Evolutionary conservation across 2,113 vertebrate species (phyloP).

Genomic region (Salminus brasiliensis): DNA sequence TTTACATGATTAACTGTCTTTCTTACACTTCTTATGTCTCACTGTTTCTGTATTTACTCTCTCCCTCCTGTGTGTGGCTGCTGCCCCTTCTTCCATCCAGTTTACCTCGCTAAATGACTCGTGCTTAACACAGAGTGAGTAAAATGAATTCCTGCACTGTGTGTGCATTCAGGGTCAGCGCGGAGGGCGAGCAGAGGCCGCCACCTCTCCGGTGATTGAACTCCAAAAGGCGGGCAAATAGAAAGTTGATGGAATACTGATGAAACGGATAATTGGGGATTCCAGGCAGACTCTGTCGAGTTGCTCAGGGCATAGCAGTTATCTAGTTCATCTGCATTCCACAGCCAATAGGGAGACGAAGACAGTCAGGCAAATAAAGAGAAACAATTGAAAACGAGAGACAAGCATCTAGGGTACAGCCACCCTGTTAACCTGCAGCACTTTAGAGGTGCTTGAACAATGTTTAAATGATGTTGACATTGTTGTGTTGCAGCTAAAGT

Average conservation of each 20-base stretch:
- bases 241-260: constrained; percentile 79
- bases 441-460: constrained; percentile 19
- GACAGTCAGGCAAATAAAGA: constrained; percentile 43
- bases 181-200: constrained; percentile 55
- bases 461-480: constrained; percentile 46
- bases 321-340: constrained; percentile 49
- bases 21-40: constrained; percentile 5
- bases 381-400: constrained; percentile 46
- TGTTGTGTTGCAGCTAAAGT: constrained; percentile 20
- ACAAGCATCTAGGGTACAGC: constrained; percentile 40
- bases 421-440: constrained; percentile 38
- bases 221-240: constrained; percentile 71
- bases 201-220: constrained; percentile 55
- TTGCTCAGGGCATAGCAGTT: constrained; percentile 62
- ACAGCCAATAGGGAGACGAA: constrained; percentile 57
- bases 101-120: constrained; percentile 31
- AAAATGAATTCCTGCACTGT: constrained; percentile 44
- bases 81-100: background rate
- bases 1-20: too few species aligned
- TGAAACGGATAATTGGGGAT: constrained; percentile 78
- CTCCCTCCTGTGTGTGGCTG: background rate
- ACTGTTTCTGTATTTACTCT: constrained; percentile 32
- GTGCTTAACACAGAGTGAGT: constrained; percentile 27
- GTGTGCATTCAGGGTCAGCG: constrained; percentile 71
- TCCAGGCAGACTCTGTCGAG: constrained; percentile 64